These are phyloP conservation scores for Phenacoccus solenopsis DNA, from an alignment of 1,140 invertebrate species.

Conservation along the genomic window DNA sequence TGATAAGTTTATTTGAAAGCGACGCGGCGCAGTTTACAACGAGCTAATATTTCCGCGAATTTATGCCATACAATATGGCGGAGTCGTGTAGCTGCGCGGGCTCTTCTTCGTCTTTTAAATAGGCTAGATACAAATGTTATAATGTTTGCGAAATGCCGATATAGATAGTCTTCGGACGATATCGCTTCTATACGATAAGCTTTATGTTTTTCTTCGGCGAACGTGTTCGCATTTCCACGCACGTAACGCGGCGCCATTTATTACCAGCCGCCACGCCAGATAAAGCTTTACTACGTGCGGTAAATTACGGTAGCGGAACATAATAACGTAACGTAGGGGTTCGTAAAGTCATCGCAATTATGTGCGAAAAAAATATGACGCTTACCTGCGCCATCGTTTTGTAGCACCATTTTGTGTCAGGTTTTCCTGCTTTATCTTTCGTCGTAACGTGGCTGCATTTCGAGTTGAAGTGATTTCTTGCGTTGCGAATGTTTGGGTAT, in stretches of 20 bases:
- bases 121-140: neutral
- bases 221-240: conserved; percentile 12
- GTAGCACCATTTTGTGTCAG: no score
- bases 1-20: no score
- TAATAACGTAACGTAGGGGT: conserved; percentile 9
- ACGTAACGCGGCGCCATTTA: conserved; percentile 13
- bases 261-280: conserved; percentile 13
- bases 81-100: no score
- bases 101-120: no score
- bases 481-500: no score
- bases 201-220: conserved; percentile 9
- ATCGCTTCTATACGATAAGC: conserved; percentile 12
- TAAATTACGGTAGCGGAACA: conserved; percentile 9
- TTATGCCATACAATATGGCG: no score
- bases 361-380: neutral
- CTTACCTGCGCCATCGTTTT: no score
- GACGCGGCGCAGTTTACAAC: no score
- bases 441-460: no score
- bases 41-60: no score
- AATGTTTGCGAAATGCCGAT: neutral
- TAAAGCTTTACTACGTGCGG: conserved; percentile 17
- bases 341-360: neutral
- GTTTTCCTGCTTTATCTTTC: no score
- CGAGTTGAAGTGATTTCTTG: no score
- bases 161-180: neutral